Percentiles rank a stretch among this genome's conserved stretches.
Evolutionary conservation across 2,797 vertebrate genomes (phyloP).

Genomic region (Enteromius mattozi): DNA sequence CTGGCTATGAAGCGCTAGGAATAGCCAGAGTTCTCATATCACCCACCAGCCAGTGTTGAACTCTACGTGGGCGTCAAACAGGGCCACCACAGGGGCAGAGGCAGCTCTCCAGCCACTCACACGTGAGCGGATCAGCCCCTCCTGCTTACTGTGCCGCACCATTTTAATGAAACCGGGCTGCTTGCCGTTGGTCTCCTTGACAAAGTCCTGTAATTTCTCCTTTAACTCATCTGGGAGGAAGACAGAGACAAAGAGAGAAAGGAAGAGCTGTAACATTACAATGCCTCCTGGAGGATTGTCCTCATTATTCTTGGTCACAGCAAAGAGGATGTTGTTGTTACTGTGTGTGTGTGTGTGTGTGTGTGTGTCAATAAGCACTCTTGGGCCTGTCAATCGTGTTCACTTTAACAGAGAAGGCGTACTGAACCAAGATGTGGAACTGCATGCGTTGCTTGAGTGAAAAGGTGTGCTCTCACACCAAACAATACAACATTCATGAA

Average conservation of each 20-base stretch:
- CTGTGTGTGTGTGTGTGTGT: background rate
- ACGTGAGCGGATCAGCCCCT: slow-evolving; percentile 94
- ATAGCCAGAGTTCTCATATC: slow-evolving; percentile 51
- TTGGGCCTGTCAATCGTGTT: background rate
- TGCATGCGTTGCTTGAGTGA: background rate
- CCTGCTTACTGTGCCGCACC: slow-evolving; percentile 90
- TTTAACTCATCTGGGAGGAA: slow-evolving; percentile 89
- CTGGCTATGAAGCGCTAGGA: slow-evolving; percentile 14
- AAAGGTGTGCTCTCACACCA: background rate
- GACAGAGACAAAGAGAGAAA: slow-evolving; percentile 9
- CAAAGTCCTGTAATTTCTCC: slow-evolving; percentile 89
- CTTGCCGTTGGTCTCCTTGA: slow-evolving; percentile 85
- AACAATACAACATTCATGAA: background rate
- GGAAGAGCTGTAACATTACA: slow-evolving; percentile 2
- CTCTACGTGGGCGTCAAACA: slow-evolving; percentile 97
- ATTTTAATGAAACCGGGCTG: slow-evolving; percentile 93
- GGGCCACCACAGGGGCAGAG: slow-evolving; percentile 91
- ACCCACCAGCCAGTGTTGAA: slow-evolving; percentile 95
- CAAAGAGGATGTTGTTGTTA: slow-evolving; percentile 4
- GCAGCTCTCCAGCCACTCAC: slow-evolving; percentile 95
- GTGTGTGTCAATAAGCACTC: slow-evolving; percentile 18
- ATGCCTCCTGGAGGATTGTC: slow-evolving; percentile 34
- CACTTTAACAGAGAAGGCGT: background rate
- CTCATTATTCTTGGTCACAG: slow-evolving; percentile 45
- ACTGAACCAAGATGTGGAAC: slow-evolving; percentile 12